Conservation (phyloP, 2,113 vertebrate genomes). For the Pomatostomus ruficeps region DNA sequence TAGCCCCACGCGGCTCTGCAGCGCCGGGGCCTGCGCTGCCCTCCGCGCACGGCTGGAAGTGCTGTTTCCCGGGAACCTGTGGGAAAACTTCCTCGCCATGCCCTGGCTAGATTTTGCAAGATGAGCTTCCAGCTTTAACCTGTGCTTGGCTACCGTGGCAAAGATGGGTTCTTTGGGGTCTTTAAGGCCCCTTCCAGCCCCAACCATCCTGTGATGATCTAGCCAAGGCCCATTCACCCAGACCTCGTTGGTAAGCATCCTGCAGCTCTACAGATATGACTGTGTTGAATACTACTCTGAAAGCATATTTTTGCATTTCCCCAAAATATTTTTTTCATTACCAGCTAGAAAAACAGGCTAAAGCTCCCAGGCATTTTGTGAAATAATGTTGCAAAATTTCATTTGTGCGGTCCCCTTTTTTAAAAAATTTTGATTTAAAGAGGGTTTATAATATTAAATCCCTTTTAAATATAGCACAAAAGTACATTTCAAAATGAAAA, state of each 20-base stretch:
- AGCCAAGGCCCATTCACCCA: too few relatives aligned
- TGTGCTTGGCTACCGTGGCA: fast-evolving
- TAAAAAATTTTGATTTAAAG: background rate
- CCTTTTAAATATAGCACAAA: background rate
- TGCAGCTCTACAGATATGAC: background rate
- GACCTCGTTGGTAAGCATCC: fast-evolving
- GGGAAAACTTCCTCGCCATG: background rate
- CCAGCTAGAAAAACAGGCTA: background rate
- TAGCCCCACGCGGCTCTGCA: background rate
- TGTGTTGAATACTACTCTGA: background rate
- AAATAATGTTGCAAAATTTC: background rate
- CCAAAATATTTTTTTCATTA: background rate
- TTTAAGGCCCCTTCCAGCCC: background rate
- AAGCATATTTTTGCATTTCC: background rate
- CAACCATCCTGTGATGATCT: background rate
- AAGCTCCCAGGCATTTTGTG: background rate
- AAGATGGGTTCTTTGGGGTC: background rate
- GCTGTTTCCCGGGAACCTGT: background rate
- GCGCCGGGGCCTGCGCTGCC: background rate
- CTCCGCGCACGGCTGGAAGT: background rate
- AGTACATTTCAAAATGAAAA: background rate
- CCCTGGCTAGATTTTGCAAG: background rate
- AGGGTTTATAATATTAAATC: background rate
- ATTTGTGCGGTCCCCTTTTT: background rate
- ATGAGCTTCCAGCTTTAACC: background rate